Percentiles rank a stretch among this genome's conserved stretches.
Conservation (phyloP, 2,797 vertebrate genomes). For the Gila robusta region DNA sequence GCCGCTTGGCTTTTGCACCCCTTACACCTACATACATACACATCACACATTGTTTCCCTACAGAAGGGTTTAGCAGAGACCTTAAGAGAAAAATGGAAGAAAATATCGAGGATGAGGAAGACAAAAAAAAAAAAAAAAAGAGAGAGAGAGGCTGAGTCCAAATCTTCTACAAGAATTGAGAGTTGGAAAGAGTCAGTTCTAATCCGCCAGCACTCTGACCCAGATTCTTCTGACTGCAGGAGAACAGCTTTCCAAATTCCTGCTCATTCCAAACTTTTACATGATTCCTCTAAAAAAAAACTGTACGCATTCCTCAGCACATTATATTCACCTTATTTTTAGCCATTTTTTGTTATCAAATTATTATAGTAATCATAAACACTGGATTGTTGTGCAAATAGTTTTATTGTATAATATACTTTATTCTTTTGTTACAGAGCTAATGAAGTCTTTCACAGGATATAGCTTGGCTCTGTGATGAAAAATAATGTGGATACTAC, state of each 20-base stretch:
- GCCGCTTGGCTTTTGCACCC: constrained; percentile 1
- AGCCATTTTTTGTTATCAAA: not conserved
- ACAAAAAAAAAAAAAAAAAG: not conserved
- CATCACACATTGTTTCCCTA: constrained; percentile 18
- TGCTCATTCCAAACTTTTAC: constrained; percentile 27
- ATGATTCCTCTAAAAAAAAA: not conserved
- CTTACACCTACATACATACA: constrained; percentile 1
- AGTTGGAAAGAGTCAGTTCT: constrained; percentile 31
- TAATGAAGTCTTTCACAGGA: not conserved
- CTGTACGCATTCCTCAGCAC: not conserved
- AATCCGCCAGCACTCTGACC: constrained; percentile 46
- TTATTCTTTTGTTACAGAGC: not conserved
- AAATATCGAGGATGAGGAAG: constrained; percentile 60
- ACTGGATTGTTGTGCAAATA: not conserved
- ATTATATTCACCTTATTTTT: not conserved
- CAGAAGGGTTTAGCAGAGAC: not conserved
- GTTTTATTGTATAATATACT: not conserved
- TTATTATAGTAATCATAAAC: not conserved
- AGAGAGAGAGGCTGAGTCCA: not conserved
- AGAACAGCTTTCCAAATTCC: not conserved
- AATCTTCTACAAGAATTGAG: constrained; percentile 34
- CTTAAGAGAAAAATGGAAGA: constrained; percentile 32
- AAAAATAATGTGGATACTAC: not conserved
- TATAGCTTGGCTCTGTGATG: not conserved
- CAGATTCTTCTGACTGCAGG: constrained; percentile 51